These are phyloP conservation scores for Andrena camellia DNA, from an alignment of 2,888 invertebrate species.

Conservation along the genomic window DNA sequence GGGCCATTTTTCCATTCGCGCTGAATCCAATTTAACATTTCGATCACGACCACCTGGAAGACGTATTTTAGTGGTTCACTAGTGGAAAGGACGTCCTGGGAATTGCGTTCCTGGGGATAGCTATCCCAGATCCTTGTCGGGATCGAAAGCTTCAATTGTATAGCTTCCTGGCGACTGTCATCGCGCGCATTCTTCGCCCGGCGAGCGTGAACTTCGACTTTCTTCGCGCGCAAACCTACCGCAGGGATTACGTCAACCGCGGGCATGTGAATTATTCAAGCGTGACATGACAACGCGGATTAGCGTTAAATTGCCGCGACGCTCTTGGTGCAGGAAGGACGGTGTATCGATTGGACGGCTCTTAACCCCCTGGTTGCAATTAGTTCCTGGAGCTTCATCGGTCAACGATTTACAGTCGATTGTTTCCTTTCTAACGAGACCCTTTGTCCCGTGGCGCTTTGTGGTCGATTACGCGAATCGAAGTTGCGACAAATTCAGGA, in stretches of 20 bases:
- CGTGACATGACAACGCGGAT: constrained; percentile 73
- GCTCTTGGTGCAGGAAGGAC: constrained; percentile 30
- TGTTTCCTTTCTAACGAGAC: constrained; percentile 60
- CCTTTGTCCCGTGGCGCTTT: constrained; percentile 33
- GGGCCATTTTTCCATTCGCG: background rate
- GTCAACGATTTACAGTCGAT: constrained; percentile 65
- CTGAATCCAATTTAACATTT: constrained; percentile 29
- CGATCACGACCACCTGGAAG: constrained; percentile 45
- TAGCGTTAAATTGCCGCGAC: constrained; percentile 66
- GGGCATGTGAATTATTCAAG: constrained; percentile 69
- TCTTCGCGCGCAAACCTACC: constrained; percentile 56
- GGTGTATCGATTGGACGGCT: constrained; percentile 35
- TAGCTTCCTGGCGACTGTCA: constrained; percentile 31
- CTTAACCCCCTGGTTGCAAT: constrained; percentile 59
- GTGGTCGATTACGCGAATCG: constrained; percentile 29
- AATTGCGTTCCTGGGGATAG: background rate
- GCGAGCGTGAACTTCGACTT: constrained; percentile 40
- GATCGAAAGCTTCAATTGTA: constrained; percentile 43
- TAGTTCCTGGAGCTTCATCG: constrained; percentile 53
- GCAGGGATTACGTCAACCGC: constrained; percentile 65
- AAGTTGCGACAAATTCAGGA: constrained; percentile 4
- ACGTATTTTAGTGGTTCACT: constrained; percentile 24
- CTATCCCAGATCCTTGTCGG: constrained; percentile 53
- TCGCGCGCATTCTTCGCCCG: constrained; percentile 26
- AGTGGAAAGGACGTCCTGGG: background rate